Conservation (phyloP, 23 tunicate species). For the Corella eumyota region DNA sequence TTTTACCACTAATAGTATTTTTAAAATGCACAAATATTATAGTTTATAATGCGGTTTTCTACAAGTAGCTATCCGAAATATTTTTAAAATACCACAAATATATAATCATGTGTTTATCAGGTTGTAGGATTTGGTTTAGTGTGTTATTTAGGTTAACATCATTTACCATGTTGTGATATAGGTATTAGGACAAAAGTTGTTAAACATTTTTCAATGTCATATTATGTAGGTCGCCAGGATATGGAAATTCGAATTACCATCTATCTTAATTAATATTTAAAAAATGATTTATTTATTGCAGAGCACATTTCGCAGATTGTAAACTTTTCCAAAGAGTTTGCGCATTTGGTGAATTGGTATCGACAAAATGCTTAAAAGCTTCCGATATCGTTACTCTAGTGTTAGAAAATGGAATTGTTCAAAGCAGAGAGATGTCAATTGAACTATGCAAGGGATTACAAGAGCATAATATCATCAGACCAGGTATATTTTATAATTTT, state of each 20-base stretch:
- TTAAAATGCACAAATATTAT: neutral
- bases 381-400: slow-evolving; percentile 47
- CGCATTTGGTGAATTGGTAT: slow-evolving; percentile 46
- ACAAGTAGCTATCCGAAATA: neutral
- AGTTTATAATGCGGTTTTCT: neutral
- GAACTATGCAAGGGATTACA: slow-evolving; percentile 18
- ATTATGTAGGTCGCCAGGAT: no score
- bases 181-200: no score
- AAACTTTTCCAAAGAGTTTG: slow-evolving; percentile 62
- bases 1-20: neutral
- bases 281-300: no score
- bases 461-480: slow-evolving; percentile 33
- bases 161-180: no score
- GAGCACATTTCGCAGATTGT: slow-evolving; percentile 18
- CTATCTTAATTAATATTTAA: no score
- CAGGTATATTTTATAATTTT: no score
- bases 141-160: no score
- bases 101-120: no score
- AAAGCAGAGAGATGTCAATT: slow-evolving; percentile 24
- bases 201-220: no score
- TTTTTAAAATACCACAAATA: neutral
- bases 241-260: no score
- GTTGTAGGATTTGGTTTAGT: no score
- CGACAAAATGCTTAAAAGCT: slow-evolving; percentile 49
- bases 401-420: slow-evolving; percentile 12